A percentile compares a stretch with the other conserved stretches of the same genome.
Evolutionary conservation across 2,113 vertebrate genomes (phyloP).

Genomic region (Pontoporia blainvillei): DNA sequence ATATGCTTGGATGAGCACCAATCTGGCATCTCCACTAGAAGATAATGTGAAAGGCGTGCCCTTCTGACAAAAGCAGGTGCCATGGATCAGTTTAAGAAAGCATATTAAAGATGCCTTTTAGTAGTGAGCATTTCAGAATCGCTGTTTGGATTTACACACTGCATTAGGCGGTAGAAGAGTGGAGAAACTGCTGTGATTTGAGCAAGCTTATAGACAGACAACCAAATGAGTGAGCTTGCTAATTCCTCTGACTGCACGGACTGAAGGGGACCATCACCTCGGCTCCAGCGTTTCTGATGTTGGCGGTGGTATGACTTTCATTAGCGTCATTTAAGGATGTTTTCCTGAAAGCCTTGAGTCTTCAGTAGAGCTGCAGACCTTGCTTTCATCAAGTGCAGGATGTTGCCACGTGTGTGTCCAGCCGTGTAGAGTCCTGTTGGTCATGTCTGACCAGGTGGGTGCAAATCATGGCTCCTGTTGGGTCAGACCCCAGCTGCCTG

Average conservation of each 20-base stretch:
- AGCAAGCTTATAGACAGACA: neutral
- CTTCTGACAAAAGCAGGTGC: neutral
- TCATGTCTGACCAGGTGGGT: neutral
- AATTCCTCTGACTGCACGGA: too few species aligned
- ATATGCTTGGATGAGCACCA: neutral
- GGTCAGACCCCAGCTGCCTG: conserved; percentile 12
- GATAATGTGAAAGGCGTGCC: neutral
- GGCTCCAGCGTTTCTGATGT: neutral
- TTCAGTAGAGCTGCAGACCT: neutral
- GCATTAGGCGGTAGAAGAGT: neutral
- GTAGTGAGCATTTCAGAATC: neutral
- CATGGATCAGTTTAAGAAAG: neutral
- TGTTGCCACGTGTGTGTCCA: neutral
- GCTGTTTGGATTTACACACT: neutral
- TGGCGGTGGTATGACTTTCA: neutral
- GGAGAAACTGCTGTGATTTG: neutral
- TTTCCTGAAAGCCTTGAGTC: neutral
- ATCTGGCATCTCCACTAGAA: neutral
- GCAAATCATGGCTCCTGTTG: neutral
- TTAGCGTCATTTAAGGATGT: neutral
- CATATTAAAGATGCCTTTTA: neutral
- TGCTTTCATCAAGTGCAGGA: neutral
- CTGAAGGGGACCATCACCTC: neutral
- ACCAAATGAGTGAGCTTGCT: too few species aligned
- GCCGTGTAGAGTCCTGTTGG: neutral